Base-by-base conservation (phyloP, 1,140 invertebrate genomes). In the Lordiphosa collinella region DNA sequence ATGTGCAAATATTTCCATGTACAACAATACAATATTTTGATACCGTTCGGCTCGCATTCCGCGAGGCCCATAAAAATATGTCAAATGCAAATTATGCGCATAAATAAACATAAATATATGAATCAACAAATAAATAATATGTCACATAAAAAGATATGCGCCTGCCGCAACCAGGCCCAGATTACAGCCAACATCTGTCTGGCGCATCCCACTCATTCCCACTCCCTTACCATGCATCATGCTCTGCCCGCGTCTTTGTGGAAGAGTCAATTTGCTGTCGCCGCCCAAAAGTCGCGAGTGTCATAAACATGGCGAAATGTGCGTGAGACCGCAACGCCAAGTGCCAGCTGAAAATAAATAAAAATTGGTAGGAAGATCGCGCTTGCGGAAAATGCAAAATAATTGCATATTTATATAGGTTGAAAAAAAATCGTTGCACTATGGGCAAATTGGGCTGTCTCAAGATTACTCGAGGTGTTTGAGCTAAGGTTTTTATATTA, bases 81-180 rank as follows among this genome's bases (percentile, higher is more conserved):
- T 84, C 72, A 82, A 85, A 82, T 82, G 73, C 79, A 78, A 78
- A 78, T 78, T 70, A 85, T 59, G 56, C 54, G 65, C 74, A 82
- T 78, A 73, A 78, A 84, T 79, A 71, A 58, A 60, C 56, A 66
- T 66, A 70, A 69, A 69, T 80, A 65, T 69, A 57, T 74, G 53
- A 72, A 68, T 78, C 78, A 78, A 73, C 72, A 78, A 78, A 82
- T 84, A 80, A 80, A 80, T 79, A 80, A 80, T 79, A 75, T 80
- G 75, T 70, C 65, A 54, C 50, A 80, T 61, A 52, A 53, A 58
- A 56, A 41, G 68, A 64, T 58, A 64, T 53, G 48, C 47, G 59
- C 46, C 34, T 46, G 40, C 43, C 44, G 13, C 37, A 29, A 8
- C 7, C 25, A 35, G 10, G 10, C 31, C 32, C 8, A 16, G 43